Percentiles rank a stretch among this genome's conserved stretches.
Evolutionary conservation across 2,888 invertebrate species (phyloP).

Genomic region (Oxytorus armatus): DNA sequence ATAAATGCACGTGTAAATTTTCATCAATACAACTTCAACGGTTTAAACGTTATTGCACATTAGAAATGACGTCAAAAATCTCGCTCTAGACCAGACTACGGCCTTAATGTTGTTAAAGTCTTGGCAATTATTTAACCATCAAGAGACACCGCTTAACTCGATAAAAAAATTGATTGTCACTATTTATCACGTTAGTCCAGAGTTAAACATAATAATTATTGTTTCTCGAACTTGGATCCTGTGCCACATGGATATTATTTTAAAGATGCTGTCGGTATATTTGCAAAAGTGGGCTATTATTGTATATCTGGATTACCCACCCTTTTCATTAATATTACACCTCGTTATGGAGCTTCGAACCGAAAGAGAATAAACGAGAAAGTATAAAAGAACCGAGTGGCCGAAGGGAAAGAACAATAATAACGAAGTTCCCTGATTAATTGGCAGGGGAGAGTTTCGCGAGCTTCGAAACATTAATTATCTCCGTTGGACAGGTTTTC

Average conservation of each 20-base stretch:
- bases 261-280: background rate
- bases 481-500: conserved; percentile 73
- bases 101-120: too few species aligned
- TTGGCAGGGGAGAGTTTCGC: conserved; percentile 69
- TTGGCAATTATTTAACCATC: too few species aligned
- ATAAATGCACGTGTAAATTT: too few species aligned
- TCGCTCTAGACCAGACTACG: too few species aligned
- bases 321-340: conserved; percentile 51
- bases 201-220: background rate
- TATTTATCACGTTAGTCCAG: too few species aligned
- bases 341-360: conserved; percentile 64
- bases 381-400: background rate
- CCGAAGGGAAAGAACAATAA: conserved; percentile 44
- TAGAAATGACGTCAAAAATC: too few species aligned
- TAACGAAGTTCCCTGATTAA: conserved; percentile 71
- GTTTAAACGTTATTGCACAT: too few species aligned
- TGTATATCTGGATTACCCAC: background rate
- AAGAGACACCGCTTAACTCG: too few species aligned
- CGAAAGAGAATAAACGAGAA: background rate
- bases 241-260: background rate
- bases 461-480: conserved; percentile 73
- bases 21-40: too few species aligned
- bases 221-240: too few species aligned
- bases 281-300: conserved; percentile 5
- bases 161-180: too few species aligned